Base-by-base conservation (phyloP, 2,888 invertebrate species). In the Hecatera dysodea region DNA sequence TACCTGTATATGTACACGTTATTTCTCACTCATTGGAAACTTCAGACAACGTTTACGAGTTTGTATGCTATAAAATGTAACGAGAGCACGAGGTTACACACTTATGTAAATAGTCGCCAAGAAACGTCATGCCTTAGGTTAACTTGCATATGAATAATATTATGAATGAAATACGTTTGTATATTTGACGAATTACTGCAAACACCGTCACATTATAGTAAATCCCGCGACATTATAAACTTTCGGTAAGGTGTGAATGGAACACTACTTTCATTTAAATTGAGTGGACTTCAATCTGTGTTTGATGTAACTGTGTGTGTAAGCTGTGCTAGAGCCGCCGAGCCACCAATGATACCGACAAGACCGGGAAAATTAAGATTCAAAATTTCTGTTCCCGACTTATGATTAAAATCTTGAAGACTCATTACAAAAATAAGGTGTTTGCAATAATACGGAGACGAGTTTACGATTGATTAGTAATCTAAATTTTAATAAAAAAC, bases 401-500 rank as follows among this genome's bases (percentile, higher is more conserved):
- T 33, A 55, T 12, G 15, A 11, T 22, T 55, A n/a, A 6, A 0
- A 1, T 33, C n/a, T 6, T 36, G 22, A 36, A 56, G 22, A 36
- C 15, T 15, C 36, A 36, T 17, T 7, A 27, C 17, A 27, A 24
- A 50, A 6, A 24, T 24, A 27, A 8, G 56, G 56, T 22, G 17
- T 56, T 56, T 56, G 22, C 22, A 56, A 55, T 55, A n/a, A 55
- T n/a, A 12, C 33, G 55, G n/a, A 1, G n/a, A 12, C n/a, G 1
- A 33, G 8, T 56, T 8, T 39, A 62, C 15, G 8, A 29, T 62
- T n/a, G 24, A 79, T 46, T 75, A 59, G 36, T n/a, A 72, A 72
- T 64, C 2, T 48, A 48, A 48, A 44, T 57, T 24, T 15, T 22
- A 64, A 59, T n/a, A n/a, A 36, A 33, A 24, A 67, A 80, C 81